Evolutionary conservation across 2,797 vertebrate species (phyloP), one percentile per base, ranked within the genome.

Genomic region (Silurus aristotelis): DNA sequence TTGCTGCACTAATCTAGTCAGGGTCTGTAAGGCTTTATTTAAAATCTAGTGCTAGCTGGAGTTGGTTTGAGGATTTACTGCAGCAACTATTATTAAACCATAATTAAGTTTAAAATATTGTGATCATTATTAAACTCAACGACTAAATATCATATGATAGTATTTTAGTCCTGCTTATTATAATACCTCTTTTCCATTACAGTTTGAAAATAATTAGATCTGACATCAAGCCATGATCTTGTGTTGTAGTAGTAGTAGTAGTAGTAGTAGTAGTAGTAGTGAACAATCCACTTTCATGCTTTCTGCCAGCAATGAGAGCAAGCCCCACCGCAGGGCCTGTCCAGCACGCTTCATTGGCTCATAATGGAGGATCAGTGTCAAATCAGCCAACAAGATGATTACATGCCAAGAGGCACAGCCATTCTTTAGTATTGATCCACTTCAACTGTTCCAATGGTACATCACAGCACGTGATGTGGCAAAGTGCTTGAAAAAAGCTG

Each of bases 1-100:
- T 92, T 87, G 92, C 92, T 94, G 94, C 94, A 88, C 93, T 96
- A 95, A 96, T 94, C 94, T 93, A 93, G 92, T 94, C 93, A 93
- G 91, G 92, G 91, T 90, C 84, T 77, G 66, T 84, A 71, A 83
- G 64, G 38, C 64, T 87, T 86, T 80, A 86, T 86, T 61, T 72
- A 86, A 78, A 76, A 84, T 84, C 58, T 19, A 56, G 56, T 67
- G 78, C 83, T 76, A 85, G 70, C 43, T 81, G 19, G 27, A 63
- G 70, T 55, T 66, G 20, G 25, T 71, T 82, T 78, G 46, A 15
- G 93, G 90, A 93, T 93, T 91, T 52, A 31, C 91, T 89, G 90
- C 89, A 90, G 91, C 89, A 90, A 90, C 92, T 93, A 93, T 94
- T 93, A 93, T 95, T 95, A 82, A 85, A 66, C 46, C 7, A 31